These are phyloP conservation scores for Hydroisotoma schaefferi DNA, from an alignment of 2,888 invertebrate genomes.

Conservation along the genomic window DNA sequence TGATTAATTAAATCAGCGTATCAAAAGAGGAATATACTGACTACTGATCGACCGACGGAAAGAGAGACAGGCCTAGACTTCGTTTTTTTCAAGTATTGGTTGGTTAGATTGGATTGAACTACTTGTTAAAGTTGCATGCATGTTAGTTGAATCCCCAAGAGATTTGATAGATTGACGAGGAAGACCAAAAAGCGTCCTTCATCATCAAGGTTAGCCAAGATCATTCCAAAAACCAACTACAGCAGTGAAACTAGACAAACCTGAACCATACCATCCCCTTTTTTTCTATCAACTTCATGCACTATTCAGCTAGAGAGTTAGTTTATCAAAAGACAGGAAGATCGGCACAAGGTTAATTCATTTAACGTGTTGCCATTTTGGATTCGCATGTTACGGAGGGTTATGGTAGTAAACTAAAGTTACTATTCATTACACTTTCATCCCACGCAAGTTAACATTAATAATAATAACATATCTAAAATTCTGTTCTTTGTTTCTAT, in stretches of 20 bases:
- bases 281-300: constrained; percentile 9
- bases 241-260: constrained; percentile 9
- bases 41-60: too few relatives aligned
- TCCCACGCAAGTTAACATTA: constrained; percentile 1
- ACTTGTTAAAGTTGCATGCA: too few relatives aligned
- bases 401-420: constrained; percentile 5
- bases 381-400: constrained; percentile 14
- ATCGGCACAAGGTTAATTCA: constrained; percentile 45
- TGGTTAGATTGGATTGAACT: too few relatives aligned
- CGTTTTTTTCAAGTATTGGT: too few relatives aligned
- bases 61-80: too few relatives aligned
- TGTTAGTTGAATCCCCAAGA: too few relatives aligned
- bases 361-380: constrained; percentile 19
- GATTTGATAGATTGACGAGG: constrained; percentile 18
- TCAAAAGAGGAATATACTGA: too few relatives aligned
- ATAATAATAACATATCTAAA: too few relatives aligned
- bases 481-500: too few relatives aligned
- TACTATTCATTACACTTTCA: neutral
- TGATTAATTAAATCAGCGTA: too few relatives aligned
- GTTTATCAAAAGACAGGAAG: constrained; percentile 38
- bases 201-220: constrained; percentile 42
- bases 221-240: constrained; percentile 18
- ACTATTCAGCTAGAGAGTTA: constrained; percentile 1
- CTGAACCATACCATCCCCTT: constrained; percentile 11
- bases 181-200: constrained; percentile 46